phyloP scores from a whole-genome alignment of 2,113 vertebrate genomes.

The Eidolon helvum region DNA sequence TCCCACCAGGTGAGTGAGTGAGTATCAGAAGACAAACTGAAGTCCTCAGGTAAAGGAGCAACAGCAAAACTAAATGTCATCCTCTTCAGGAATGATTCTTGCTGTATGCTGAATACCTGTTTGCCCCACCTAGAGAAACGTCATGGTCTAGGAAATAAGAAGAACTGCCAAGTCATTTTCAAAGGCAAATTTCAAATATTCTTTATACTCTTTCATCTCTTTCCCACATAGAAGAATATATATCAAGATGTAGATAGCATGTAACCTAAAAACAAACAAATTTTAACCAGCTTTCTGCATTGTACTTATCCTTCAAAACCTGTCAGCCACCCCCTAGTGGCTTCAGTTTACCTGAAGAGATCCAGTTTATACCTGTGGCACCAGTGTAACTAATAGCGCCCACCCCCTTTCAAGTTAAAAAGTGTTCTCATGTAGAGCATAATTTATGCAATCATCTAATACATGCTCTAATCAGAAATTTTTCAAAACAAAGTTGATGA shows the following conservation, averaged over 20 bases:
- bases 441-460: background rate
- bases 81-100: background rate
- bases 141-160: background rate
- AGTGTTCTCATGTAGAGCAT: background rate
- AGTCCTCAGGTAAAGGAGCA: background rate
- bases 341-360: background rate
- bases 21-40: background rate
- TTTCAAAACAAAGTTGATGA: background rate
- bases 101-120: background rate
- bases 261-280: background rate
- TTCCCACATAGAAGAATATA: background rate
- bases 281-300: background rate
- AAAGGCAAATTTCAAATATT: background rate
- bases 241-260: background rate
- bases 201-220: background rate
- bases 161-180: background rate
- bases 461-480: background rate
- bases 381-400: background rate
- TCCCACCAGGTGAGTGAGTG: slow-evolving; percentile 10
- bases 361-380: background rate
- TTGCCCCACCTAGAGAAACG: background rate
- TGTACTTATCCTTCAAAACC: background rate
- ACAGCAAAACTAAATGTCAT: background rate
- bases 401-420: background rate
- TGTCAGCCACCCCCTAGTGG: background rate